Evolutionary conservation across 2,113 vertebrate genomes (phyloP).

Genomic region (Phaetusa simplex): DNA sequence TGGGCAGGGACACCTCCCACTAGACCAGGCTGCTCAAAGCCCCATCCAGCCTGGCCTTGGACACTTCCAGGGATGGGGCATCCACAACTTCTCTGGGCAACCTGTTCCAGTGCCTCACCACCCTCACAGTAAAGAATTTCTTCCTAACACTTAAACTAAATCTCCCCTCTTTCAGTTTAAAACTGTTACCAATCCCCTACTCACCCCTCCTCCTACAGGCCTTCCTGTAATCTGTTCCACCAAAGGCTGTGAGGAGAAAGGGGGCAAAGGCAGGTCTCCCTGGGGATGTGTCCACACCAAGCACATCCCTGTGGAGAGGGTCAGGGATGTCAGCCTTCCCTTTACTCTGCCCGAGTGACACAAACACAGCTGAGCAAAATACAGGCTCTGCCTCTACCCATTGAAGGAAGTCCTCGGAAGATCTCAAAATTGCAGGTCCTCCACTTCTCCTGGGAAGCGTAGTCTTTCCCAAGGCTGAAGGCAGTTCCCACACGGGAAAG

Average conservation of each 20-base stretch:
- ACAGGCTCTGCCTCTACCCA: background rate
- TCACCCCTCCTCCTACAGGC: background rate
- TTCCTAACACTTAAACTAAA: background rate
- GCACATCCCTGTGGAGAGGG: background rate
- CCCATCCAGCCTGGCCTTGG: background rate
- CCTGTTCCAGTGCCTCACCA: background rate
- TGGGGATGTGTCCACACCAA: background rate
- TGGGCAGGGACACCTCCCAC: background rate
- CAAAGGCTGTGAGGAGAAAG: background rate
- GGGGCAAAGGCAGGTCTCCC: background rate
- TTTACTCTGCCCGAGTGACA: background rate
- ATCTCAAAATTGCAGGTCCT: background rate
- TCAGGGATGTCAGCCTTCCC: background rate
- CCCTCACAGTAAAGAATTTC: background rate
- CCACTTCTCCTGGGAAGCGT: background rate
- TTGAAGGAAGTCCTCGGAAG: background rate
- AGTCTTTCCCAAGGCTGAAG: background rate
- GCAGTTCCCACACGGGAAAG: accelerated
- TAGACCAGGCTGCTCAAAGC: background rate
- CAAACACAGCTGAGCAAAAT: background rate
- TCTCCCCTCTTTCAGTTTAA: background rate
- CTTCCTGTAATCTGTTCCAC: background rate
- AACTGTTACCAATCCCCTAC: background rate
- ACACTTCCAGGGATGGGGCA: background rate
- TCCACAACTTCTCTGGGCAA: background rate